phyloP scores from a whole-genome alignment of 2,888 invertebrate species.

The Lottia scabra region DNA sequence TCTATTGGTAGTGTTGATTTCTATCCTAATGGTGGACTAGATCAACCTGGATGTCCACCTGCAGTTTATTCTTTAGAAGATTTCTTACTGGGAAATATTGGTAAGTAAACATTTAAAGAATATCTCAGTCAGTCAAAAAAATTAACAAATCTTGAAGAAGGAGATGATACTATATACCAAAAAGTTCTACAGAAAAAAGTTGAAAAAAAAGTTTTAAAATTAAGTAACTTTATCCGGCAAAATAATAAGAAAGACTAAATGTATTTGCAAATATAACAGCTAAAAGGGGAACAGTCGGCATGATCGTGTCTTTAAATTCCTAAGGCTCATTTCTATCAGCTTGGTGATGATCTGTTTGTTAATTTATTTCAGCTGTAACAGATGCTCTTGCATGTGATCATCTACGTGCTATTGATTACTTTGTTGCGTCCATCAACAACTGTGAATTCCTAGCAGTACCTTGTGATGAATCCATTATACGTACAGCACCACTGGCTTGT shows the following conservation, averaged over 20 bases:
- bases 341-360: no score
- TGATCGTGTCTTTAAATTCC: no score
- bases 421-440: neutral
- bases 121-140: no score
- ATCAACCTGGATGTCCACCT: neutral
- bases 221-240: no score
- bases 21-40: neutral
- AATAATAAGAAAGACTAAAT: no score
- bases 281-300: no score
- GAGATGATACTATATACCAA: no score
- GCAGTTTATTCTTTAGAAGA: neutral
- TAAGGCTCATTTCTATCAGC: no score
- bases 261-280: no score
- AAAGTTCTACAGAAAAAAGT: no score
- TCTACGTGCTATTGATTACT: neutral
- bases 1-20: neutral
- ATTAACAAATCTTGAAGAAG: no score
- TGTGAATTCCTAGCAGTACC: neutral
- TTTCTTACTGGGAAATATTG: neutral
- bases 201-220: no score
- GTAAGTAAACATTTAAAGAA: neutral
- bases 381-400: neutral
- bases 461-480: neutral
- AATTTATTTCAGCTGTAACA: constrained; percentile 1
- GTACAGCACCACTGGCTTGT: neutral